Evolutionary conservation across 2,888 invertebrate species (phyloP), one percentile per base, ranked within the genome.

Genomic region (Dorcus parallelipipedus): DNA sequence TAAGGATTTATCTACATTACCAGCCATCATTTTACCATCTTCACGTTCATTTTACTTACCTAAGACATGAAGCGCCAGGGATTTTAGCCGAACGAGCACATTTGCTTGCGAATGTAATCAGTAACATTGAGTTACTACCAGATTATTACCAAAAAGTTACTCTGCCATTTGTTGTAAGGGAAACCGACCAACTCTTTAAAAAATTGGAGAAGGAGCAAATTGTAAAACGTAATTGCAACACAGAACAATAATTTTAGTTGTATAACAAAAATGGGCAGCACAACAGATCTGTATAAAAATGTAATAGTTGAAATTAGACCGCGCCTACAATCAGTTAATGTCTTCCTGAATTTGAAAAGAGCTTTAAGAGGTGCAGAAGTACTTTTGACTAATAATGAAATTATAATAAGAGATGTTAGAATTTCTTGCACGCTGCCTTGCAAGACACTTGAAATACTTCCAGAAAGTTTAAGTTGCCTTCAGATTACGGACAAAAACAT

Each of bases 1-100:
- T 97, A 26, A 83, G 96, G 23, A 84, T 93, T 61, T 98, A 91
- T 76, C 76, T 97, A 0, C 97, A 98, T 76, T 98, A 98, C 78
- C 97, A 95, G 71, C 98, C 98, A 0, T 93, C 96, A 0, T 99
- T 95, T 80, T 97, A 96, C 78, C 97, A 98, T 75, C 81, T 99
- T 0, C 98, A 99, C 76, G 84, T 98, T 0, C 98, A 99, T 77
- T 93, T 97, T 72, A 93, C 93, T 9, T 86, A 87, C 57, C 75
- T 97, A 2, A 83, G 84, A 48, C 88, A 88, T 79, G 91, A 93
- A 67, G 88, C 90, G 0, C 90, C 92, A 48, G 91, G 96, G 38
- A 91, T 91, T 69, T 85, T 86, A 78, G 87, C 88, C 9, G 95
- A 95, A 74, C 89, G 89, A 71, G 89, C 95, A 0, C 96, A 97